phyloP scores from a whole-genome alignment of 2,797 vertebrate species.

The Alfaro cultratus region DNA sequence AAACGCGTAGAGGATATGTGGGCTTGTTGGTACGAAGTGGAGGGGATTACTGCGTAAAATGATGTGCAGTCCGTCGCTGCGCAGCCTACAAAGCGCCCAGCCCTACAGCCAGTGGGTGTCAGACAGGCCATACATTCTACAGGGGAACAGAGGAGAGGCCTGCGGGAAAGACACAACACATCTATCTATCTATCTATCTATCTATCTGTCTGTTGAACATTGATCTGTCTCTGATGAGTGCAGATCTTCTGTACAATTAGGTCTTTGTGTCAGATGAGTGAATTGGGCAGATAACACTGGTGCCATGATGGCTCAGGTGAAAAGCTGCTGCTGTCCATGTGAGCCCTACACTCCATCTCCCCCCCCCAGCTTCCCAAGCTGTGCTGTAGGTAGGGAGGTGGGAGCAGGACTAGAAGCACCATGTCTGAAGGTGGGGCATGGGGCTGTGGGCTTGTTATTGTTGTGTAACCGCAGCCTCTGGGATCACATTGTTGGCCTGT shows the following conservation, averaged over 20 bases:
- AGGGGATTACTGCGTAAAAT: slow-evolving; percentile 75
- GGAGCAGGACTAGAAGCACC: slow-evolving; percentile 34
- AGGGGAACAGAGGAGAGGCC: slow-evolving; percentile 46
- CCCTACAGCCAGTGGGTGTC: slow-evolving; percentile 69
- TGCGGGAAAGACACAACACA: slow-evolving; percentile 32
- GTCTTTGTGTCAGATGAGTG: slow-evolving; percentile 44
- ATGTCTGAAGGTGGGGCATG: slow-evolving; percentile 48
- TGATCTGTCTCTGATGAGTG: not conserved
- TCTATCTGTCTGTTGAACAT: not conserved
- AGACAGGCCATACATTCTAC: slow-evolving; percentile 52
- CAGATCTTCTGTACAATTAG: slow-evolving; percentile 23
- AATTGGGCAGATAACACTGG: slow-evolving; percentile 12
- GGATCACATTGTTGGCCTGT: slow-evolving; percentile 76
- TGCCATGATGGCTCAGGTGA: slow-evolving; percentile 54
- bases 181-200: slow-evolving; percentile 12
- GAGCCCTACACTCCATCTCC: not conserved
- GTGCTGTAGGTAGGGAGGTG: slow-evolving; percentile 17
- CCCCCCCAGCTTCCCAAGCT: slow-evolving; percentile 7
- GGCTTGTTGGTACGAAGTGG: slow-evolving; percentile 44
- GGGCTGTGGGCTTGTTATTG: slow-evolving; percentile 31
- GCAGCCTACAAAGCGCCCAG: slow-evolving; percentile 66
- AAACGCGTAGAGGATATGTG: slow-evolving; percentile 53
- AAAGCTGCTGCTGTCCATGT: slow-evolving; percentile 9
- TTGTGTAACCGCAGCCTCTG: slow-evolving; percentile 50
- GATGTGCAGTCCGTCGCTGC: slow-evolving; percentile 73